Evolutionary conservation across 2,888 invertebrate genomes (phyloP).

Genomic region (Lasioglossum malachurum): DNA sequence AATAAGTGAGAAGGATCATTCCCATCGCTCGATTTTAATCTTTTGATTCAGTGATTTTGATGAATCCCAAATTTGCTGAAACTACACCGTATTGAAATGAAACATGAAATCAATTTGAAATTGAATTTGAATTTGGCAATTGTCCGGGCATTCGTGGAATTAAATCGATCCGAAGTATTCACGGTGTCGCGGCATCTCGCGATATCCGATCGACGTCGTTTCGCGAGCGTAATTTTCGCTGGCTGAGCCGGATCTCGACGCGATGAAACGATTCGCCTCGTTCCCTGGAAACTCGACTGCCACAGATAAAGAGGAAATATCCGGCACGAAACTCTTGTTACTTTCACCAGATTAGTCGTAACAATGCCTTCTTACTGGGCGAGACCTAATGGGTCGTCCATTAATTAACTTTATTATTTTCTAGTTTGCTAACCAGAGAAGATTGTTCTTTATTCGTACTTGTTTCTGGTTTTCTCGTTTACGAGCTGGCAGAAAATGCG

Average conservation of each 20-base stretch:
- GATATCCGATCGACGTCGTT: slow-evolving; percentile 22
- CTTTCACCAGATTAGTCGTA: not conserved
- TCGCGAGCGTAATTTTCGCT: slow-evolving; percentile 29
- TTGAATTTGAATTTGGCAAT: not conserved
- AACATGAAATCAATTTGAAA: too few species aligned
- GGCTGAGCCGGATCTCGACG: not conserved
- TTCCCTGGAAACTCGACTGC: slow-evolving; percentile 24
- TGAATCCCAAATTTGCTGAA: too few species aligned
- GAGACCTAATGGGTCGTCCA: not conserved
- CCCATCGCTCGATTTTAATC: too few species aligned
- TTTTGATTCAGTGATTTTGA: too few species aligned
- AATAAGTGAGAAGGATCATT: too few species aligned
- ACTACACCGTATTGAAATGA: too few species aligned
- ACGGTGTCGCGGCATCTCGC: not conserved
- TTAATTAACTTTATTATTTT: not conserved
- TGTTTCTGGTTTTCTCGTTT: not conserved
- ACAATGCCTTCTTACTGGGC: not conserved
- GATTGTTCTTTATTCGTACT: not conserved
- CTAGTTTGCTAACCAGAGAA: not conserved
- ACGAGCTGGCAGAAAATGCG: not conserved
- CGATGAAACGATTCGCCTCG: slow-evolving; percentile 4
- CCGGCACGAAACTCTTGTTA: not conserved
- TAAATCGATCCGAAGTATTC: slow-evolving; percentile 43
- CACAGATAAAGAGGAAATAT: slow-evolving; percentile 41
- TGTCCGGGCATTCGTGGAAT: slow-evolving; percentile 37